Base-by-base conservation (phyloP, 2,888 invertebrate genomes). In the Megaustenia siamemsis region DNA sequence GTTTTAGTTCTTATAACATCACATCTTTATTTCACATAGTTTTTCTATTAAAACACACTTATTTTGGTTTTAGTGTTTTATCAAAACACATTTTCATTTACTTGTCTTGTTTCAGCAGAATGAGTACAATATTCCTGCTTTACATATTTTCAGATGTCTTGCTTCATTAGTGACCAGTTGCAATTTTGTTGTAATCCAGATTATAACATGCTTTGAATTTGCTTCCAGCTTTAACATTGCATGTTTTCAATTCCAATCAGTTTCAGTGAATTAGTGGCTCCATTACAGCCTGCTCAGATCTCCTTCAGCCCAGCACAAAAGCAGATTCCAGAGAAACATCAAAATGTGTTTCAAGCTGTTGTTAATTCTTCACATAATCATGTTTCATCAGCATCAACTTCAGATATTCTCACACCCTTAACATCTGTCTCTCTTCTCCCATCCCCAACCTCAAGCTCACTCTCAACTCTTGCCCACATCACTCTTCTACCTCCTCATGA, bases 261-360 rank as follows among this genome's bases (percentile, higher is more conserved):
- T 91, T 92, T 92, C 90, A 90, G 92, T 89, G 91, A 90, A 86
- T 88, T 92, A 84, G 90, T 92, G 83, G 89, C 90, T 32, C 83
- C 88, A 28, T 85, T 82, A 28, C 75, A 84, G 35, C 32, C 81
- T 53, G 32, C 73, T 71, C 71, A 71, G 76, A 68, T 75, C 49
- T 5, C 84, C 32, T 56, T 60, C 60, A 45, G 84, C 75, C 43
- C 79, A 75, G 56, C 81, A 53, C 63, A 60, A 28, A 81, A 79
- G 60, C 75, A 86, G 86, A 86, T 77, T n/a, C 77, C 83, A 71
- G 81, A 75, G 8, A 60, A 80, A 66, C 73, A 84, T 80, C 78
- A 75, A 69, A 73, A 82, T 56, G 84, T 84, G 8, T 66, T 85
- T 0, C 85, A 85, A n/a, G 81, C 81, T 56, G 81, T 81, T 28